These are phyloP conservation scores for Meloidogyne exigua DNA, from an alignment of 1,140 invertebrate genomes.

Conservation along the genomic window DNA sequence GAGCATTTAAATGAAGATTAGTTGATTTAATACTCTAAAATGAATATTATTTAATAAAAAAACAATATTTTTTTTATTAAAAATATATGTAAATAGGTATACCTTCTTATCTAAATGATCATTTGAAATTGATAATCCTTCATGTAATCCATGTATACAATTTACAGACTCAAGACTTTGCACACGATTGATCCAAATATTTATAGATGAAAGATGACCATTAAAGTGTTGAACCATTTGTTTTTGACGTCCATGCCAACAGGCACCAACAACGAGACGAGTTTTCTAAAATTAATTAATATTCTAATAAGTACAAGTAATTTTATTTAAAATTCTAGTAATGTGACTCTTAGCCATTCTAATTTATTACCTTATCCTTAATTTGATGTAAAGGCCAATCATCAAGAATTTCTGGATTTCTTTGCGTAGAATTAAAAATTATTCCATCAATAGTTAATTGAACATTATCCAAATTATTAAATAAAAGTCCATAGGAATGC, in stretches of 20 bases:
- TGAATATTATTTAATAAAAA: not conserved
- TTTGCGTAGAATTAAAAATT: constrained; percentile 72
- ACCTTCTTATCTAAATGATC: constrained; percentile 28
- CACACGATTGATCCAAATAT: constrained; percentile 48
- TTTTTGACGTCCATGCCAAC: constrained; percentile 80
- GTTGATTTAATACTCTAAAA: constrained; percentile 7
- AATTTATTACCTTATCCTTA: constrained; percentile 75
- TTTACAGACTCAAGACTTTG: constrained; percentile 46
- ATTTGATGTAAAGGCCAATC: constrained; percentile 95
- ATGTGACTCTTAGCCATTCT: too few species aligned
- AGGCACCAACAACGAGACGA: constrained; percentile 87
- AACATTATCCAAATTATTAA: constrained; percentile 77
- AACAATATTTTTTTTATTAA: not conserved
- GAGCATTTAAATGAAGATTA: constrained; percentile 39
- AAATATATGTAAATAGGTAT: too few species aligned
- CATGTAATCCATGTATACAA: constrained; percentile 50
- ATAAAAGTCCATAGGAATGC: constrained; percentile 94
- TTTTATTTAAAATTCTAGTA: too few species aligned
- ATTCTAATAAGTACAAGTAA: constrained; percentile 46
- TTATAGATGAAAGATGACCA: constrained; percentile 51
- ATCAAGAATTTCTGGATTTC: constrained; percentile 86
- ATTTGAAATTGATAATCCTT: constrained; percentile 32
- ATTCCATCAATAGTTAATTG: constrained; percentile 74
- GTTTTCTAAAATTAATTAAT: constrained; percentile 72
- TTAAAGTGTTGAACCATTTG: constrained; percentile 60